phyloP scores from a whole-genome alignment of 2,113 vertebrate genomes.

The Perca schrenkii region DNA sequence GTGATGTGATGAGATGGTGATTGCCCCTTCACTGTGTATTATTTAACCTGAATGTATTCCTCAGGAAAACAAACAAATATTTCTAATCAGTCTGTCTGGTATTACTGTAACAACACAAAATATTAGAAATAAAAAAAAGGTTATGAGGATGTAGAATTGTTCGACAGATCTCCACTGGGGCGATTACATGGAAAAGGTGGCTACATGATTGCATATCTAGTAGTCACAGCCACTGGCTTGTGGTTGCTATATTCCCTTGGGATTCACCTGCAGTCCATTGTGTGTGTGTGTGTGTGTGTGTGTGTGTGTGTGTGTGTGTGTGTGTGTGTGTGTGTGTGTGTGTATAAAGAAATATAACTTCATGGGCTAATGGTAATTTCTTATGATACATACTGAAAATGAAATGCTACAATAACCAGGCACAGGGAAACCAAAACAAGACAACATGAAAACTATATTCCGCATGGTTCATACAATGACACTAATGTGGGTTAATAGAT shows the following conservation, averaged over 20 bases:
- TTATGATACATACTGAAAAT: not conserved
- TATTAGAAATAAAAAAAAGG: not conserved
- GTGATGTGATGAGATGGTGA: not conserved
- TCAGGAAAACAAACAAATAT: not conserved
- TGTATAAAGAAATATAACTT: constrained; percentile 9
- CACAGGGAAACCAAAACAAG: constrained; percentile 9
- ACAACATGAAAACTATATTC: constrained; percentile 26
- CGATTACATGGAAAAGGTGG: not conserved
- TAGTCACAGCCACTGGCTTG: constrained; percentile 8
- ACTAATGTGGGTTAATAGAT: constrained; percentile 17
- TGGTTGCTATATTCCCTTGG: constrained; percentile 10
- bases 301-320: too few species aligned
- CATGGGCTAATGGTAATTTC: not conserved
- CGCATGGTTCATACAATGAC: not conserved
- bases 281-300: not conserved
- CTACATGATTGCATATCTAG: constrained; percentile 19
- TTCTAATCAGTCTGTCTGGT: not conserved
- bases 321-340: too few species aligned
- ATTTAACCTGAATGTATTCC: constrained; percentile 15
- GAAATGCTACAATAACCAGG: not conserved
- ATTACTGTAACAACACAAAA: not conserved
- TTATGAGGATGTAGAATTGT: not conserved
- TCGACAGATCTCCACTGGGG: constrained; percentile 22
- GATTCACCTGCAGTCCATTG: constrained; percentile 54
- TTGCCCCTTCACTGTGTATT: not conserved